Percentiles rank a stretch among this genome's conserved stretches.
Evolutionary conservation across 2,113 vertebrate genomes (phyloP).

Genomic region (Peromyscus maniculatus): DNA sequence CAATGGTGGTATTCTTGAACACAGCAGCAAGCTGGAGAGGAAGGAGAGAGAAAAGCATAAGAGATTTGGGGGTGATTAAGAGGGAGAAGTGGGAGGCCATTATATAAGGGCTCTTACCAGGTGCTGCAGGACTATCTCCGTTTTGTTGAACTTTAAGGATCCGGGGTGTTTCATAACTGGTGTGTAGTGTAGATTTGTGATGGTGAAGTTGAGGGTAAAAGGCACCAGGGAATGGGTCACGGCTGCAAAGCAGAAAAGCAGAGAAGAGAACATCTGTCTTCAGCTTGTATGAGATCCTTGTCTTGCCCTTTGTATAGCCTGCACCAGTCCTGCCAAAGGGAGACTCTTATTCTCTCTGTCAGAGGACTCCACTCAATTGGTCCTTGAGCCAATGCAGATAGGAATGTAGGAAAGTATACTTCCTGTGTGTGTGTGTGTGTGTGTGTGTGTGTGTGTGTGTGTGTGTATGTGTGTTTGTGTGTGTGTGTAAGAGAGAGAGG

Average conservation of each 20-base stretch:
- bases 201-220: slow-evolving; percentile 82
- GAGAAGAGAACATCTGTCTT: not conserved
- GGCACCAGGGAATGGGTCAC: not conserved
- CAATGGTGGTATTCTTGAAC: slow-evolving; percentile 2
- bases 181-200: slow-evolving; percentile 83
- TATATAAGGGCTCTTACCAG: slow-evolving; percentile 64
- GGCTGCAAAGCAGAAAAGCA: not conserved
- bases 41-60: not conserved
- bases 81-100: not conserved
- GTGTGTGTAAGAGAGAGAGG: too few species aligned
- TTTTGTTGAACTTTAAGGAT: slow-evolving; percentile 76
- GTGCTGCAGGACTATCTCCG: slow-evolving; percentile 73
- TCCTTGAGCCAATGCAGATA: not conserved
- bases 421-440: too few species aligned
- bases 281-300: not conserved
- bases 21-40: not conserved
- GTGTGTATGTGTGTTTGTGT: not conserved
- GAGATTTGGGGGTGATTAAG: not conserved
- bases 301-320: not conserved
- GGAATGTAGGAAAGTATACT: not conserved
- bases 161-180: slow-evolving; percentile 60
- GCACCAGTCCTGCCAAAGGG: not conserved
- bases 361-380: not conserved
- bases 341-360: not conserved
- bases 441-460: not conserved